Percentiles rank a stretch among this genome's conserved stretches.
These are phyloP conservation scores for Anoplopoma fimbria DNA, from an alignment of 2,113 vertebrate genomes.

Conservation along the genomic window DNA sequence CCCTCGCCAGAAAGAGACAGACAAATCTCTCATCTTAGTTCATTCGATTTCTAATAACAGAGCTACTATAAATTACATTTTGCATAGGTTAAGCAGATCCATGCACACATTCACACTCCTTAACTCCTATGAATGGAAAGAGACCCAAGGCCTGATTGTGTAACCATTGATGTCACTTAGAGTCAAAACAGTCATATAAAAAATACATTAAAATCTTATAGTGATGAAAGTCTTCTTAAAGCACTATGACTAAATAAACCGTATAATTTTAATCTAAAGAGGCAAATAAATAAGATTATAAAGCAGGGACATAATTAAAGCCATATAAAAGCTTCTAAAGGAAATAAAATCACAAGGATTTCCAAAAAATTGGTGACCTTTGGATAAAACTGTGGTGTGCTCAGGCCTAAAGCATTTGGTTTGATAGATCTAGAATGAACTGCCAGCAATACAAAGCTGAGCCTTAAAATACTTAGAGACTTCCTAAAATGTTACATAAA, in stretches of 20 bases:
- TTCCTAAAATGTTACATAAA: background rate
- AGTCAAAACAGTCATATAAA: conserved; percentile 30
- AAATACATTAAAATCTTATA: background rate
- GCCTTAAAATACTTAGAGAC: background rate
- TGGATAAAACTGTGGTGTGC: background rate
- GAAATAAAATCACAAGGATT: background rate
- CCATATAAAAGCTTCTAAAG: background rate
- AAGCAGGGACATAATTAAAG: background rate
- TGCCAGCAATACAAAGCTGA: background rate
- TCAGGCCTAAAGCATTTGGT: background rate
- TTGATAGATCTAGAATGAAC: background rate
- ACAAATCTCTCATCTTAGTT: conserved; percentile 37
- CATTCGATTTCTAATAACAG: conserved; percentile 14
- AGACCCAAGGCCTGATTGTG: conserved; percentile 28
- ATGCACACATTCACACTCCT: background rate
- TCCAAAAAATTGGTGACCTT: background rate
- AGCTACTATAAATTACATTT: conserved; percentile 42
- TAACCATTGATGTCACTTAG: conserved; percentile 34
- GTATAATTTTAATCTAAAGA: background rate
- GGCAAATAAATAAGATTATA: background rate
- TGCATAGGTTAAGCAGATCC: conserved; percentile 31
- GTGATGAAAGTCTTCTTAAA: conserved; percentile 25
- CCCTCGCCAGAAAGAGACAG: conserved; percentile 9
- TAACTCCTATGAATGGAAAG: background rate
- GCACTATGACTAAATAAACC: conserved; percentile 4